These are phyloP conservation scores for Hypocryptadius cinnamomeus DNA, from an alignment of 2,113 vertebrate species.

Conservation along the genomic window DNA sequence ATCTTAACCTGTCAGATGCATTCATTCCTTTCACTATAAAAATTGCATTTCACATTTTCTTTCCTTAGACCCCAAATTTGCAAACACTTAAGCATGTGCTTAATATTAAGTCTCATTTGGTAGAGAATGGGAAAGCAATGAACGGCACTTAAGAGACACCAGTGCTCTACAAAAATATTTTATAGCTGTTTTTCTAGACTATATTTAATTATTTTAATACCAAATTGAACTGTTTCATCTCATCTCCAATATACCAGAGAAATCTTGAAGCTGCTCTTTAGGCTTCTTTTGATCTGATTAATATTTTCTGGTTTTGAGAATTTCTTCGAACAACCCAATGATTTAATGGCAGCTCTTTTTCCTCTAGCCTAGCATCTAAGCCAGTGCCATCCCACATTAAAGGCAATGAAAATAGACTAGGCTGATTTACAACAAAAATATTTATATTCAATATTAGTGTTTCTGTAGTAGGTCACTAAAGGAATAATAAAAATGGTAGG, in stretches of 20 bases:
- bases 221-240: conserved; percentile 31
- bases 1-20: conserved; percentile 46
- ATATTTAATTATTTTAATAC: conserved; percentile 33
- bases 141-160: conserved; percentile 33
- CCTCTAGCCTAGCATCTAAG: neutral
- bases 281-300: conserved; percentile 24
- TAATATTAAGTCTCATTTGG: conserved; percentile 44
- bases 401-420: neutral
- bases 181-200: conserved; percentile 19
- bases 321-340: conserved; percentile 11
- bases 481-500: conserved; percentile 31
- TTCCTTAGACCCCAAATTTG: conserved; percentile 12
- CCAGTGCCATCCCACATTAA: neutral
- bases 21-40: conserved; percentile 49
- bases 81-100: conserved; percentile 50
- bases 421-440: conserved; percentile 29
- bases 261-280: conserved; percentile 18
- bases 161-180: conserved; percentile 11
- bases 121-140: conserved; percentile 8
- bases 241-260: conserved; percentile 25
- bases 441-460: conserved; percentile 37
- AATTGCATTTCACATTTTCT: conserved; percentile 42
- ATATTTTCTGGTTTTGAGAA: conserved; percentile 16
- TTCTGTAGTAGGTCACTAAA: conserved; percentile 29
- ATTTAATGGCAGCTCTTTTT: conserved; percentile 40